Evolutionary conservation across 2,888 invertebrate genomes (phyloP).

Genomic region (Punctoribates punctum): DNA sequence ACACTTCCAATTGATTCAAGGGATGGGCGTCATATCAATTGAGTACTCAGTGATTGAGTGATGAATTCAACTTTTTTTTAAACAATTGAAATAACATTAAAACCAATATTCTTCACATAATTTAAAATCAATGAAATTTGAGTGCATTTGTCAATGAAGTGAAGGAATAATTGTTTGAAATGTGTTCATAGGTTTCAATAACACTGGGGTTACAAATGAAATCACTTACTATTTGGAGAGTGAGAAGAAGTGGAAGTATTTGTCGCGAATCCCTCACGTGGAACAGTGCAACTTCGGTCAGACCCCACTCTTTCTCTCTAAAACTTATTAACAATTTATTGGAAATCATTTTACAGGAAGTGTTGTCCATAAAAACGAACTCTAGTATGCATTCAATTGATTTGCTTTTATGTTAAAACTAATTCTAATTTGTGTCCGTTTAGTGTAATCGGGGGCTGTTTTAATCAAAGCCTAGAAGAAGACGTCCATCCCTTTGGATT

Average conservation of each 20-base stretch:
- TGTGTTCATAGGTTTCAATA: conserved; percentile 58
- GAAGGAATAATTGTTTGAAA: not conserved
- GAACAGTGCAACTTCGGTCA: conserved; percentile 68
- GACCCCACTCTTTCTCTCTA: not conserved
- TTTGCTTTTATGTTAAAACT: not conserved
- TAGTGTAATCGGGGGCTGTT: conserved; percentile 9
- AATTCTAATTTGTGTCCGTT: not conserved
- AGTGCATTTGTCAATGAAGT: too few relatives aligned
- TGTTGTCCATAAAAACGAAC: conserved; percentile 64
- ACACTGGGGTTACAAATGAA: conserved; percentile 65
- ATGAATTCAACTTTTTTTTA: too few relatives aligned
- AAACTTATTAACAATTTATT: not conserved
- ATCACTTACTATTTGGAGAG: conserved; percentile 64
- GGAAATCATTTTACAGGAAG: conserved; percentile 51
- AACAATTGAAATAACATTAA: too few relatives aligned
- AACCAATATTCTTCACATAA: too few relatives aligned
- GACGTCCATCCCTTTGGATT: conserved; percentile 57
- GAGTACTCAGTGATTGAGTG: too few relatives aligned
- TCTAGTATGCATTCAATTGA: not conserved
- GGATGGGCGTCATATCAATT: too few relatives aligned
- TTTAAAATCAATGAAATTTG: too few relatives aligned
- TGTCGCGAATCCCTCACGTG: conserved; percentile 68
- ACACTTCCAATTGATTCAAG: too few relatives aligned
- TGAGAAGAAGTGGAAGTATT: conserved; percentile 61
- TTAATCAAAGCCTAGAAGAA: conserved; percentile 56